Evolutionary conservation across 2,888 invertebrate species (phyloP).

Genomic region (Tipula lateralis): DNA sequence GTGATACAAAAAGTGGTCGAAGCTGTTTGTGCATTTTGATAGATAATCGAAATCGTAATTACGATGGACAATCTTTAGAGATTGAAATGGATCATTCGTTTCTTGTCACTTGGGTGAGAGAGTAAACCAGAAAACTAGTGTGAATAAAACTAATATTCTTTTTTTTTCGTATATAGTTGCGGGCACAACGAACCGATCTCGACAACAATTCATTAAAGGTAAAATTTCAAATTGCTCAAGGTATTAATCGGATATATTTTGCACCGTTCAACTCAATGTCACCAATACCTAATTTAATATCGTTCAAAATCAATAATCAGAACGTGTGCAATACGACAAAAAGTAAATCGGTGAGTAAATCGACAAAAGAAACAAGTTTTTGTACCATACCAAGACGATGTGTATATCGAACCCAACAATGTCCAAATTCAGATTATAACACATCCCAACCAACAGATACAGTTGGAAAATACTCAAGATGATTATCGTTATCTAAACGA

Average conservation of each 20-base stretch:
- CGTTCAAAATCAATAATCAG: not conserved
- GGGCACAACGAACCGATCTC: not conserved
- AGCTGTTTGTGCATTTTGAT: not conserved
- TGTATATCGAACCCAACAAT: not conserved
- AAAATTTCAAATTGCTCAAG: not conserved
- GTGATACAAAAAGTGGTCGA: not conserved
- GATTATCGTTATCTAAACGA: conserved; percentile 25
- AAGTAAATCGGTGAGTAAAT: no score
- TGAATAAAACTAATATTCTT: not conserved
- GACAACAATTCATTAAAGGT: not conserved
- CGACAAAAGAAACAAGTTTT: not conserved
- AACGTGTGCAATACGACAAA: not conserved
- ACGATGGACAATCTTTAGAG: not conserved
- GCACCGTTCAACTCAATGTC: not conserved
- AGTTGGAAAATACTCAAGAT: not conserved
- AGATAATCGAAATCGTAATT: not conserved
- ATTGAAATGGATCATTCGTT: not conserved
- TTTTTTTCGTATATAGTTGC: not conserved
- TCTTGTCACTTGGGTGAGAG: not conserved
- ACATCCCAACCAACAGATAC: not conserved
- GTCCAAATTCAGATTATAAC: not conserved
- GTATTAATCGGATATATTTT: not conserved
- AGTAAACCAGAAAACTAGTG: no score
- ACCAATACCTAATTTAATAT: not conserved
- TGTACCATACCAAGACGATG: not conserved